phyloP scores from a whole-genome alignment of 1,140 invertebrate genomes.

The Drosophila malerkotliana region DNA sequence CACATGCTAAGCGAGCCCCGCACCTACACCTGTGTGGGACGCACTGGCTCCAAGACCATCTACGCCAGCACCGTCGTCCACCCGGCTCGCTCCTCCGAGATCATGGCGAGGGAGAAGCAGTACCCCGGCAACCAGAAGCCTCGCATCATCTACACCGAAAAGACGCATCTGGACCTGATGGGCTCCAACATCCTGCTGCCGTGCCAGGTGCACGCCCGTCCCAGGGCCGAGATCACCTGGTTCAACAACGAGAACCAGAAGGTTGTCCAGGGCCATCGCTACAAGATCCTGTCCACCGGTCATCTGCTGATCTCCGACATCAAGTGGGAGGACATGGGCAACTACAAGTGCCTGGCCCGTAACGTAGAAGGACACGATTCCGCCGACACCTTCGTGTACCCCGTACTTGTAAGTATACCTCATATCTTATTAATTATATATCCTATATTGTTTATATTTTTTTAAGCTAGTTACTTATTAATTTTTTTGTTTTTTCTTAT shows the following conservation, averaged over 20 bases:
- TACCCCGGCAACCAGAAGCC: conserved; percentile 84
- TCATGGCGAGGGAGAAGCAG: conserved; percentile 60
- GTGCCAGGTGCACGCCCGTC: conserved; percentile 88
- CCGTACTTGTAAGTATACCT: conserved; percentile 86
- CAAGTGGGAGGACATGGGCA: conserved; percentile 92
- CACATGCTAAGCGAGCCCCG: conserved; percentile 67
- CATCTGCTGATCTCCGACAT: conserved; percentile 89
- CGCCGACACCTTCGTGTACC: conserved; percentile 91
- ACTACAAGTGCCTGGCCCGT: conserved; percentile 89
- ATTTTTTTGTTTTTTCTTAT: background rate
- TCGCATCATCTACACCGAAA: conserved; percentile 85
- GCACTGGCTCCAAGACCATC: conserved; percentile 86
- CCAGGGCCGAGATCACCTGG: conserved; percentile 88
- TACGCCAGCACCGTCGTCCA: conserved; percentile 85
- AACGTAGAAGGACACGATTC: conserved; percentile 88
- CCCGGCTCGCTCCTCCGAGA: conserved; percentile 57
- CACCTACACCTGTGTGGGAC: conserved; percentile 89
- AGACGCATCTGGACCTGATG: conserved; percentile 85
- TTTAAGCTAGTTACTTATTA: background rate
- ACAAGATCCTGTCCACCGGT: conserved; percentile 88
- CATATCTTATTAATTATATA: background rate
- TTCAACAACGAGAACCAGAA: conserved; percentile 85
- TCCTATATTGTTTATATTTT: background rate
- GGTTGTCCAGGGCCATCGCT: conserved; percentile 84
- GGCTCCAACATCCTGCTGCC: conserved; percentile 88